Evolutionary conservation across 2,113 vertebrate species (phyloP).

Genomic region (Maccullochella peelii): DNA sequence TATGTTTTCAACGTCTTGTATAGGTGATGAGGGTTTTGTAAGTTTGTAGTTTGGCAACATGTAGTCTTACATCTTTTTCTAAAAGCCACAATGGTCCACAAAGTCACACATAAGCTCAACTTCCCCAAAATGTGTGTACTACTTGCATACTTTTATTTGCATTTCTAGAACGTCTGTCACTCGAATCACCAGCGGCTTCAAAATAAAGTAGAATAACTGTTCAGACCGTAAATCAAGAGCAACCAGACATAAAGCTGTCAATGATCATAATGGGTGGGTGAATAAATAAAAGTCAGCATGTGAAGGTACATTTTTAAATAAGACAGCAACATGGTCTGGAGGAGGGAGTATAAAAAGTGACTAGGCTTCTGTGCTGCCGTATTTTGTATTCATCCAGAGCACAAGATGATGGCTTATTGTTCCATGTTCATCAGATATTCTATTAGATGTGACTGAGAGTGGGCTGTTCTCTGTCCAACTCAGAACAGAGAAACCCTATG

Average conservation of each 20-base stretch:
- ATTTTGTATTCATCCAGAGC: not conserved
- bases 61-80: not conserved
- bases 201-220: not conserved
- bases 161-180: not conserved
- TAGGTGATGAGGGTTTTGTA: not conserved
- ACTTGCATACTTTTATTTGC: not conserved
- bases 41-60: not conserved
- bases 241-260: not conserved
- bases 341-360: not conserved
- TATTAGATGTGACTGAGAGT: not conserved
- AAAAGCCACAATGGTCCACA: not conserved
- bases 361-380: not conserved
- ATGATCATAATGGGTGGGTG: not conserved
- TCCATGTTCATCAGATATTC: not conserved
- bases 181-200: not conserved
- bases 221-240: not conserved
- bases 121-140: not conserved
- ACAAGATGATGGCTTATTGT: not conserved
- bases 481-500: not conserved
- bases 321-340: not conserved
- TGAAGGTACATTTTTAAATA: not conserved
- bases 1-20: not conserved
- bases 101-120: not conserved
- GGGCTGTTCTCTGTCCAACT: not conserved
- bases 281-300: not conserved